Conservation (phyloP, 2,888 invertebrate genomes). For the Eutolmus rufibarbis region DNA sequence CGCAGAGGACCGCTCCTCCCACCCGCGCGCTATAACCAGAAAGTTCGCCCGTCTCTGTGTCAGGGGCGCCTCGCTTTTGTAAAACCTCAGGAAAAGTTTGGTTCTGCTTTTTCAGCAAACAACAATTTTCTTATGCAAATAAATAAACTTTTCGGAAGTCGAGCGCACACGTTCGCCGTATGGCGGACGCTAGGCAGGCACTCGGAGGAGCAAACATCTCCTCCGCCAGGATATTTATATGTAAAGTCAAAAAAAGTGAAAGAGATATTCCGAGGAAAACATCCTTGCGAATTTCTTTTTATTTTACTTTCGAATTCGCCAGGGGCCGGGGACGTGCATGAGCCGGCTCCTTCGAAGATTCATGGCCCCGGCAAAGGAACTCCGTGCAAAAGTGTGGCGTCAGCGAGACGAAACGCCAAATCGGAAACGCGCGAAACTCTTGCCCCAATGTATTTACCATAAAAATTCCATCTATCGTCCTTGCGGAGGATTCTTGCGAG, state of each 20-base stretch:
- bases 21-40: neutral
- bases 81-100: slow-evolving; percentile 32
- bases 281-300: slow-evolving; percentile 20
- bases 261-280: slow-evolving; percentile 21
- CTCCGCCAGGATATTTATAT: slow-evolving; percentile 28
- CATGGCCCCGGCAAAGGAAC: neutral
- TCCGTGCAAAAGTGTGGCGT: slow-evolving; percentile 40
- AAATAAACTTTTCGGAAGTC: slow-evolving; percentile 38
- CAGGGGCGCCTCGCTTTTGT: slow-evolving; percentile 21
- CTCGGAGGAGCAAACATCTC: slow-evolving; percentile 12
- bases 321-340: slow-evolving; percentile 4
- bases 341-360: neutral
- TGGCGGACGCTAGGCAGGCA: neutral
- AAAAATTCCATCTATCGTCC: slow-evolving; percentile 48
- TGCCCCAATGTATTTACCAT: slow-evolving; percentile 47
- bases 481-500: slow-evolving; percentile 32
- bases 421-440: slow-evolving; percentile 43
- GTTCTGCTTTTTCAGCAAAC: slow-evolving; percentile 42
- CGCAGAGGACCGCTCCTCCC: neutral
- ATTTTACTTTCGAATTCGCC: slow-evolving; percentile 7
- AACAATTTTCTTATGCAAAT: slow-evolving; percentile 41
- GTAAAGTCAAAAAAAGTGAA: slow-evolving; percentile 15
- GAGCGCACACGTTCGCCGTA: neutral
- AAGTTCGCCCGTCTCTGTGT: neutral
- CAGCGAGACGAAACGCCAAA: slow-evolving; percentile 43